Evolutionary conservation across 2,888 invertebrate genomes (phyloP), one percentile per base, ranked within the genome.

Genomic region (Hydraecia micacea): DNA sequence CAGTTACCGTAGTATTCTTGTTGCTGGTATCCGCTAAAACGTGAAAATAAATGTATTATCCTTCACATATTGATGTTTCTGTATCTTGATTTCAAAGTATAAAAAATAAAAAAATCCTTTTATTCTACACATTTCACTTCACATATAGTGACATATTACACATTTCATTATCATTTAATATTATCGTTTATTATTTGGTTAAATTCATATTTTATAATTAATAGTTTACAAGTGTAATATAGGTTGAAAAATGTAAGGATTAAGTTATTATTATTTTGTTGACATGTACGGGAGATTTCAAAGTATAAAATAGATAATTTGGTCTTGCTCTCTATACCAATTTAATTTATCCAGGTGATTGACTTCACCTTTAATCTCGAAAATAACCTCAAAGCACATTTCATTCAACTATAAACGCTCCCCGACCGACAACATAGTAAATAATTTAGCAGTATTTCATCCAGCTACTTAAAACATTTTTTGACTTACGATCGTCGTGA

Each of bases 401-500:
- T 76, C 21, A 73, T 70, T 81, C 2, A 73, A 71, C 68, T 42
- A 63, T 72, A 65, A 81, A 65, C 73, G 71, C 72, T 77, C 8
- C 39, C 25, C 68, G 68, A 62, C 25, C 68, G 68, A 62, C 62
- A 86, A 72, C 71, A 62, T 77, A 69, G 83, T 83, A 73, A 81
- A 78, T 75, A 76, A 84, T 77, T 73, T 70, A 46, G 67, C 70
- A 70, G 46, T 75, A 85, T 66, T 76, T 75, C 70, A 80, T 73
- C 46, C 28, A 28, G 81, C 82, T 87, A 80, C 76, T 73, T 84
- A 84, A 77, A 49, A 75, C 42, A 81, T 88, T 92, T 92, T 92
- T 93, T 91, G 92, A 92, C 77, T 93, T 91, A 93, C 88, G 90
- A 84, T 70, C 52, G 86, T 92, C 93, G 87, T 87, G 88, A 91